Percentiles rank a stretch among this genome's conserved stretches.
These are phyloP conservation scores for Sebastes alutus DNA, from an alignment of 2,797 vertebrate genomes.

Conservation along the genomic window DNA sequence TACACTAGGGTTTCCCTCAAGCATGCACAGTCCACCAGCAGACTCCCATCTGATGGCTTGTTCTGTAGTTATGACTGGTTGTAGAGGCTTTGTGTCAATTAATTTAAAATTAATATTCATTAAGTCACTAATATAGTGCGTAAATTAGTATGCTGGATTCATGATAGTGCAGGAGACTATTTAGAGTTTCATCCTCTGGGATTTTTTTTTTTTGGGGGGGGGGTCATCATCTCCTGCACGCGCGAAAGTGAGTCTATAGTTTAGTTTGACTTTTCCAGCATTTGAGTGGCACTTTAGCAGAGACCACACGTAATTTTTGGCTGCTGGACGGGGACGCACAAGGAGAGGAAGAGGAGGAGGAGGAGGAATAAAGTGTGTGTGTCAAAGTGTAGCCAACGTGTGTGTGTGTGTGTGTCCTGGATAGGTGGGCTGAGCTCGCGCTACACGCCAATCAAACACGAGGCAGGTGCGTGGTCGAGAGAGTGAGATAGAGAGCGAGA, in stretches of 20 bases:
- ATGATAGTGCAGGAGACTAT: neutral
- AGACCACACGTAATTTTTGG: conserved; percentile 53
- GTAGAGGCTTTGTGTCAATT: neutral
- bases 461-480: conserved; percentile 42
- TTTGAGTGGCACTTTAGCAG: conserved; percentile 72
- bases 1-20: neutral
- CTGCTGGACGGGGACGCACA: conserved; percentile 13
- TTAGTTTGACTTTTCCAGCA: conserved; percentile 51
- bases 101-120: conserved; percentile 1
- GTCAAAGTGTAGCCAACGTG: neutral
- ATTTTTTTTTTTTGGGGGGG: neutral
- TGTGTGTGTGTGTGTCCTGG: conserved; percentile 1
- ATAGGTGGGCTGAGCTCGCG: conserved; percentile 78
- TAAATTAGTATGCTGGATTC: neutral
- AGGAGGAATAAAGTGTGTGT: neutral
- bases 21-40: neutral
- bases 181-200: neutral
- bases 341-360: neutral
- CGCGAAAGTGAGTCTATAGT: no score
- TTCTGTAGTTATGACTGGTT: neutral
- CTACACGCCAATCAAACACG: conserved; percentile 78
- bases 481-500: neutral
- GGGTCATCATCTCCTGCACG: no score
- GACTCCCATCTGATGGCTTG: conserved; percentile 12
- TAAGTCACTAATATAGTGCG: neutral